Base-by-base conservation (phyloP, 1,140 invertebrate species). In the Drosophila ananassae region DNA sequence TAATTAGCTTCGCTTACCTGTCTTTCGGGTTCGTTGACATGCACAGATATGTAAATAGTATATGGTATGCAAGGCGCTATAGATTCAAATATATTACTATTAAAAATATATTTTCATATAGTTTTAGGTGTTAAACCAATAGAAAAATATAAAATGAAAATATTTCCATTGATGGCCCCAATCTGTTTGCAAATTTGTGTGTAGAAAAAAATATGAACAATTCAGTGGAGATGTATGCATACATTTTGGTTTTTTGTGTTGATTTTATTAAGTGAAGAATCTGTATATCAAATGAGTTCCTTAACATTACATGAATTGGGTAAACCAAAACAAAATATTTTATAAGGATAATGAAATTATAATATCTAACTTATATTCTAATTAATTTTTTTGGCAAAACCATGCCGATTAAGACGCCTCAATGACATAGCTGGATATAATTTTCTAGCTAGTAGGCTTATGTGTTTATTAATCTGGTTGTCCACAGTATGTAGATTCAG, bases 141-240 rank as follows among this genome's bases (percentile, higher is more conserved):
- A 78, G 67, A 56, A 52, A 78, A 77, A 78, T 73, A 60, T 78
- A 77, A 61, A 73, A 84, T 56, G 53, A 69, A 81, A 90, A 83
- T 71, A 68, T 90, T 91, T 91, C 89, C 89, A 91, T 91, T 91
- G 89, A 90, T 90, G 89, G 71, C 78, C 79, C 62, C 68, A 73
- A 47, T 47, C 75, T 83, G 77, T 85, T 89, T 83, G 84, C 79
- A 83, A 89, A 77, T 82, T 79, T 58, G 30, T 57, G 46, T 55
- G 39, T 39, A 58, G 13, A 37, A 48, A 50, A 59, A 66, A 73
- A 71, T 17, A 46, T 53, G 48, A 57, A 61, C 25, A 64, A 52
- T 48, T 63, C 52, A 24, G 41, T 74, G 64, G n/a, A 1, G 72
- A 44, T 54, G 39, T 55, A 21, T 25, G 75, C 24, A 41, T 61